These are phyloP conservation scores for Rhynchomys soricoides DNA, from an alignment of 2,113 vertebrate species.

Conservation along the genomic window DNA sequence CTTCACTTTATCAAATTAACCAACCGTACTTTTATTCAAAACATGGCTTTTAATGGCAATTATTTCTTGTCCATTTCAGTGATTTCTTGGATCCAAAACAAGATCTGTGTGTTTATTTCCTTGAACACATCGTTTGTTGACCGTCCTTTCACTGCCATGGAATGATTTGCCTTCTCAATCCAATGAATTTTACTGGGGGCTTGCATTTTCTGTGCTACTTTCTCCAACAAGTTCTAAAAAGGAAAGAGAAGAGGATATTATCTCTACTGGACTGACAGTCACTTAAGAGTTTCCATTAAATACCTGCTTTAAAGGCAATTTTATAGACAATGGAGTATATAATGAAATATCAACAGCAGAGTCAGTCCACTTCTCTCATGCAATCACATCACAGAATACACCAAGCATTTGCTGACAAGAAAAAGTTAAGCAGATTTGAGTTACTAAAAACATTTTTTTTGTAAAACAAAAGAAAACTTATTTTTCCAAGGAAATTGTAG, in stretches of 20 bases:
- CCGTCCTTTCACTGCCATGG: slow-evolving; percentile 91
- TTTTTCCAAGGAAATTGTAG: neutral
- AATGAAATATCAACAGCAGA: neutral
- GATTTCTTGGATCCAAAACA: slow-evolving; percentile 91
- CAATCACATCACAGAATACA: neutral
- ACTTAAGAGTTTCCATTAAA: neutral
- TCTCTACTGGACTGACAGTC: neutral
- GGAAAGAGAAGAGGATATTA: slow-evolving; percentile 54
- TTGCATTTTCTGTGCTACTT: slow-evolving; percentile 89
- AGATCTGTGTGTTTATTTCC: slow-evolving; percentile 91
- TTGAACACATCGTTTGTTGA: slow-evolving; percentile 88
- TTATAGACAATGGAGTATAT: neutral
- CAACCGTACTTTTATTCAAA: slow-evolving; percentile 68
- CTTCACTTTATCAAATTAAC: slow-evolving; percentile 63
- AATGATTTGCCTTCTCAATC: slow-evolving; percentile 93
- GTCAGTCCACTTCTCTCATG: neutral
- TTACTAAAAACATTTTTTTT: neutral
- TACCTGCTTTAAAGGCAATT: neutral
- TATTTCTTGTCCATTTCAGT: slow-evolving; percentile 74
- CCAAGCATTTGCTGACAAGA: neutral
- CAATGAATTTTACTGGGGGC: slow-evolving; percentile 90
- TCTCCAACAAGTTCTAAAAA: slow-evolving; percentile 88
- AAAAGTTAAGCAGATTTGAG: neutral
- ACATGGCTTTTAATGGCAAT: slow-evolving; percentile 46
- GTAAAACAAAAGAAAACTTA: neutral